Base-by-base conservation (phyloP, 2,113 vertebrate species). In the Ctenodactylus gundi region DNA sequence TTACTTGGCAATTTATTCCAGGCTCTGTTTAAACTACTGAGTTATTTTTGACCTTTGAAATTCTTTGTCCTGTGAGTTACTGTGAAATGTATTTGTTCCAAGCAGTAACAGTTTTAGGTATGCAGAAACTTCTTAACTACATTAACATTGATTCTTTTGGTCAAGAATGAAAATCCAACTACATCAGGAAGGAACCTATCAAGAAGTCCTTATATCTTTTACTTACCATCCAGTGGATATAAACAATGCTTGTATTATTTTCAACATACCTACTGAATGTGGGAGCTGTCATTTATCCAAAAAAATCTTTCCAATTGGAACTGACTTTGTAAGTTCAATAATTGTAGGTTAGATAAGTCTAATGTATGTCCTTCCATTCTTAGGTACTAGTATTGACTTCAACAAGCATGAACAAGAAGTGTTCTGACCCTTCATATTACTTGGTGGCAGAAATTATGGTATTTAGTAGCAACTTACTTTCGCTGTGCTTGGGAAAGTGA, bases 1-100 rank as follows among this genome's bases (percentile, higher is more conserved):
- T 84, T 90, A 96, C 90, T 96, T 91, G 88, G 18, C 34, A 85
- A 1, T 91, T 87, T 84, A 84, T 90, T 90, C 17, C n/a, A 85
- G 65, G 25, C 81, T 83, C 11, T 91, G 11, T 96, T 94, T 97
- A 20, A 36, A 89, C n/a, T 91, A 34, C 23, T 34, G 2, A 70
- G 51, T 72, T 94, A 90, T 84, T 53, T 81, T 91, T 83, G 18
- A 72, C 34, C 21, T 81, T 51, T 77, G 76, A 85, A 62, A 25
- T 67, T 34, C 6, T 87, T 76, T 85, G n/a, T 93, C 93, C 29
- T 94, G 18, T 88, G 17, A 4, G 23, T 31, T 85, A 82, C 76
- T 62, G n/a, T 60, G 44, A 93, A 93, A 41, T 41, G 44, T 90
- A 65, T 57, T 93, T 95, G 13, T 84, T 91, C 23, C 73, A 90